Evolutionary conservation across 2,888 invertebrate species (phyloP).

Genomic region (Lasioglossum pauxillum): DNA sequence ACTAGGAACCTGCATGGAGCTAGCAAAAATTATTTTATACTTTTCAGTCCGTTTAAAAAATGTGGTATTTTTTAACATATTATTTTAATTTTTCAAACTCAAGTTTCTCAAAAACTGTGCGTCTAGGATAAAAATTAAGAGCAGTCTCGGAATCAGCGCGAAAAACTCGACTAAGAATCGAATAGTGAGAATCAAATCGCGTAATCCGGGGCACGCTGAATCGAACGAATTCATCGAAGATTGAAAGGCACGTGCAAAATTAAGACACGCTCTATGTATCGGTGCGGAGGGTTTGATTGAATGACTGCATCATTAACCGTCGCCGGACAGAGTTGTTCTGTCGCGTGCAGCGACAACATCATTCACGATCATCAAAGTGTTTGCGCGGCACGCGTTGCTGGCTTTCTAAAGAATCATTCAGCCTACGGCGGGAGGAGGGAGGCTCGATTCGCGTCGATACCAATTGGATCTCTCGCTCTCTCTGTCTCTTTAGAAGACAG

Average conservation of each 20-base stretch:
- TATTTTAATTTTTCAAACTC: no score
- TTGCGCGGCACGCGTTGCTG: conserved; percentile 10
- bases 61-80: no score
- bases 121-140: no score
- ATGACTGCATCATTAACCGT: conserved; percentile 47
- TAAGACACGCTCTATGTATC: not conserved
- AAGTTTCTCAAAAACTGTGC: no score
- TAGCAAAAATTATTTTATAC: no score
- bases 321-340: conserved; percentile 32
- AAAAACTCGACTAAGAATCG: no score
- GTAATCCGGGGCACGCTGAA: not conserved
- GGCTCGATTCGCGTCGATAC: not conserved
- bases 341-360: conserved; percentile 9
- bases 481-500: not conserved
- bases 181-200: no score
- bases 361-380: conserved; percentile 47
- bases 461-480: conserved; percentile 19
- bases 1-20: no score
- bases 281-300: conserved; percentile 26
- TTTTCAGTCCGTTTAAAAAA: no score
- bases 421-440: no score
- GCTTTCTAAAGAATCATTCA: conserved; percentile 40
- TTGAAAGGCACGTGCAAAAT: not conserved
- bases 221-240: not conserved
- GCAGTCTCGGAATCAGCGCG: no score